Evolutionary conservation across 2,888 invertebrate genomes (phyloP).

Genomic region (Ormyrus labotus): DNA sequence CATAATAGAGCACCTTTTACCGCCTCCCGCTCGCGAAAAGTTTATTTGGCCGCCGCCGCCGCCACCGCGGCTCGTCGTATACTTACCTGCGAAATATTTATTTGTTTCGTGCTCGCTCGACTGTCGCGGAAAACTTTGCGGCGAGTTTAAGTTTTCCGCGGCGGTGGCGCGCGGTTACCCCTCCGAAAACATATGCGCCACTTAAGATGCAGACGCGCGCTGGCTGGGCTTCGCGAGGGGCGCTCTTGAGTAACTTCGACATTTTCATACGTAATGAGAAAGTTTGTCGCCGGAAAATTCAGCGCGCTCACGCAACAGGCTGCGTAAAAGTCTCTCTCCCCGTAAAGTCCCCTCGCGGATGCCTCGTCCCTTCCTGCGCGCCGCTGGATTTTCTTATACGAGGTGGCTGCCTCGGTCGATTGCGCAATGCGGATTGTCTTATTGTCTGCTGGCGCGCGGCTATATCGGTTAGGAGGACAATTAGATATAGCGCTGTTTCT

Average conservation of each 20-base stretch:
- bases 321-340: neutral
- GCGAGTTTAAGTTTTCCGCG: slow-evolving; percentile 37
- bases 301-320: slow-evolving; percentile 44
- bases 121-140: slow-evolving; percentile 28
- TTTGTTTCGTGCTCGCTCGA: slow-evolving; percentile 53
- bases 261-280: slow-evolving; percentile 52
- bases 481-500: too few species aligned
- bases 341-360: neutral
- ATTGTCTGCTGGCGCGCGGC: too few species aligned
- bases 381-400: too few species aligned
- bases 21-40: slow-evolving; percentile 31
- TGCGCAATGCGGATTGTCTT: too few species aligned
- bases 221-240: neutral
- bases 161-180: neutral
- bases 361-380: neutral
- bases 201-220: slow-evolving; percentile 36
- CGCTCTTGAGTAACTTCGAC: slow-evolving; percentile 49
- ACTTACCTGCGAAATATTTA: slow-evolving; percentile 55
- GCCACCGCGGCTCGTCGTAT: neutral
- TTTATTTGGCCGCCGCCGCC: slow-evolving; percentile 37
- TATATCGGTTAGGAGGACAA: too few species aligned
- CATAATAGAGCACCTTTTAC: slow-evolving; percentile 35
- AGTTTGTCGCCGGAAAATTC: slow-evolving; percentile 34
- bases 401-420: too few species aligned
- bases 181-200: slow-evolving; percentile 13